phyloP scores from a whole-genome alignment of 1,140 invertebrate genomes.

The Trichonephila inaurata region DNA sequence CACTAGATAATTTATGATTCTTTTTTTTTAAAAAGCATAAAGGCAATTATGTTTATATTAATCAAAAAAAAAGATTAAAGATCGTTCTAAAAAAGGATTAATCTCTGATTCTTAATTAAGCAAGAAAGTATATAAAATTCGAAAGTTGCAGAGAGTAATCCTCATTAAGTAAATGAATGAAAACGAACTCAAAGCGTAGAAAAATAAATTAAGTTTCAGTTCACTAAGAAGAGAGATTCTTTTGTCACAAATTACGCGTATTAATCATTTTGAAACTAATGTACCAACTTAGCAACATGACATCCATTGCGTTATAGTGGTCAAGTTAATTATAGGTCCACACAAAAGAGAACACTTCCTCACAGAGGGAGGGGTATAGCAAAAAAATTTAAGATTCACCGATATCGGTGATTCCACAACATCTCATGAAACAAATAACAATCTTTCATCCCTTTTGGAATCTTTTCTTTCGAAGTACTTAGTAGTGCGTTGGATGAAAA shows the following conservation, averaged over 20 bases:
- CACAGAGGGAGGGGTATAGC: background rate
- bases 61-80: constrained; percentile 9
- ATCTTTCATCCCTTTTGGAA: constrained; percentile 19
- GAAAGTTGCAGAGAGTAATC: background rate
- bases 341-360: background rate
- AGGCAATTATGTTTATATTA: constrained; percentile 24
- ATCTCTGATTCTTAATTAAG: constrained; percentile 15
- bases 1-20: constrained; percentile 8
- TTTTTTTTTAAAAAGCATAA: background rate
- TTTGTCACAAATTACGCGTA: constrained; percentile 18
- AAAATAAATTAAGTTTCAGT: background rate
- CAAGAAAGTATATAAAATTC: constrained; percentile 26
- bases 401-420: background rate
- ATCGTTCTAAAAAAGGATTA: background rate
- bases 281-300: constrained; percentile 20
- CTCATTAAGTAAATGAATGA: background rate
- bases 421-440: constrained; percentile 20
- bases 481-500: background rate
- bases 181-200: background rate
- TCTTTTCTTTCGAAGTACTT: constrained; percentile 30
- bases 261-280: constrained; percentile 8
- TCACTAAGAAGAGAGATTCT: background rate
- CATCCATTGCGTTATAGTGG: constrained; percentile 22
- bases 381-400: background rate
- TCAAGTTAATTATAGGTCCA: constrained; percentile 45